A percentile compares a stretch with the other conserved stretches of the same genome.
Evolutionary conservation across 2,113 vertebrate genomes (phyloP).

Genomic region (Prunella fulvescens): DNA sequence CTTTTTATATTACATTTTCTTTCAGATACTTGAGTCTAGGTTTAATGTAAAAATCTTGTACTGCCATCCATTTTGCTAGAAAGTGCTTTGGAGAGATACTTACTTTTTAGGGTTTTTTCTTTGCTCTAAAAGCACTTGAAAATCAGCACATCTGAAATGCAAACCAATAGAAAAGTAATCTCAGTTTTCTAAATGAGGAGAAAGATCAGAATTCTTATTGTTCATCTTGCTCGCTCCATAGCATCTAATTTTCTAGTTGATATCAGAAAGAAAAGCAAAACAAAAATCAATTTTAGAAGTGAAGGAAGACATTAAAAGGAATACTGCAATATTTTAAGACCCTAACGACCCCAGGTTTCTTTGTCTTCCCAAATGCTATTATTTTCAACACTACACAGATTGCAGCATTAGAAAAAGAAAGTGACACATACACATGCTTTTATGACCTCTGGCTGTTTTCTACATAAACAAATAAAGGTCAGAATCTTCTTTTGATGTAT

Average conservation of each 20-base stretch:
- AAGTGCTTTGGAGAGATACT: background rate
- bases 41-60: background rate
- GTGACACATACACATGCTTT: accelerated
- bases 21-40: background rate
- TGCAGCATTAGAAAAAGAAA: background rate
- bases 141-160: background rate
- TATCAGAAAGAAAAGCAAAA: background rate
- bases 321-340: background rate
- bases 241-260: background rate
- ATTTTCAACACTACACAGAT: background rate
- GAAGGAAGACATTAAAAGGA: background rate
- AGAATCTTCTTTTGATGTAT: background rate
- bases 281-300: background rate
- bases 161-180: background rate
- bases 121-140: background rate
- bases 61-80: background rate
- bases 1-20: background rate
- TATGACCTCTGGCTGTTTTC: background rate
- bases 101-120: background rate
- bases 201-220: background rate
- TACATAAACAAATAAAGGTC: background rate
- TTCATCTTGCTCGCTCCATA: background rate
- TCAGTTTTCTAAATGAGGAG: background rate
- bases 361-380: background rate
- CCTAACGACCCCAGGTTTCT: background rate